phyloP scores from a whole-genome alignment of 2,113 vertebrate species.

The Herpailurus yagouaroundi region DNA sequence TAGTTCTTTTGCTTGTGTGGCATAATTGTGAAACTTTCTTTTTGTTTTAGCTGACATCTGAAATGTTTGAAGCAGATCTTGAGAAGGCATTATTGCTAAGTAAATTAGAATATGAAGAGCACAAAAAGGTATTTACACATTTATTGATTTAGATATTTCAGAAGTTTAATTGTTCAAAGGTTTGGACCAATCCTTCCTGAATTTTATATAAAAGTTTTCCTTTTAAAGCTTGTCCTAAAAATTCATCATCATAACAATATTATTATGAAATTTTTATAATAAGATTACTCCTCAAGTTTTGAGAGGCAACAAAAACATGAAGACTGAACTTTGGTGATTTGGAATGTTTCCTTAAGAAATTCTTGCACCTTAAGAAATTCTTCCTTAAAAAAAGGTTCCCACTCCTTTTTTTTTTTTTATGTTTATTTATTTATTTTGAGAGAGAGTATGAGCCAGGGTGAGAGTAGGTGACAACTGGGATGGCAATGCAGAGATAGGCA shows the following conservation, averaged over 20 bases:
- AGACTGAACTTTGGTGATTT: background rate
- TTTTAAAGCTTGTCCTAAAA: conserved; percentile 41
- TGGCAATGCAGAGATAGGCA: too few relatives aligned
- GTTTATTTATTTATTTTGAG: too few relatives aligned
- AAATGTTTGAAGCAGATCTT: conserved; percentile 97
- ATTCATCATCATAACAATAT: background rate
- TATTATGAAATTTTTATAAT: conserved; percentile 1
- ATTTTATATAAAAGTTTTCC: conserved; percentile 30
- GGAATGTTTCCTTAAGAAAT: conserved; percentile 32
- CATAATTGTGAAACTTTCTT: conserved; percentile 58
- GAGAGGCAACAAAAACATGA: background rate
- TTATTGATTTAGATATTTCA: conserved; percentile 56
- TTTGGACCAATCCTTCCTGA: conserved; percentile 12
- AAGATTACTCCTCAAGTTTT: conserved; percentile 15
- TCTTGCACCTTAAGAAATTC: background rate
- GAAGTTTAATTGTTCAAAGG: background rate
- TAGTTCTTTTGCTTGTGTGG: background rate
- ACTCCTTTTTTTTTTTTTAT: too few relatives aligned
- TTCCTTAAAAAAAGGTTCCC: too few relatives aligned
- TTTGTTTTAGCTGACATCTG: conserved; percentile 90
- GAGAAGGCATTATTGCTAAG: conserved; percentile 96
- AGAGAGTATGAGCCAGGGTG: too few relatives aligned
- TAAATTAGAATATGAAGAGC: conserved; percentile 94
- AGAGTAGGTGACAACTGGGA: too few relatives aligned
- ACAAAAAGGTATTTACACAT: conserved; percentile 89